Evolutionary conservation across 2,888 invertebrate genomes (phyloP).

Genomic region (Diarsia mendica): DNA sequence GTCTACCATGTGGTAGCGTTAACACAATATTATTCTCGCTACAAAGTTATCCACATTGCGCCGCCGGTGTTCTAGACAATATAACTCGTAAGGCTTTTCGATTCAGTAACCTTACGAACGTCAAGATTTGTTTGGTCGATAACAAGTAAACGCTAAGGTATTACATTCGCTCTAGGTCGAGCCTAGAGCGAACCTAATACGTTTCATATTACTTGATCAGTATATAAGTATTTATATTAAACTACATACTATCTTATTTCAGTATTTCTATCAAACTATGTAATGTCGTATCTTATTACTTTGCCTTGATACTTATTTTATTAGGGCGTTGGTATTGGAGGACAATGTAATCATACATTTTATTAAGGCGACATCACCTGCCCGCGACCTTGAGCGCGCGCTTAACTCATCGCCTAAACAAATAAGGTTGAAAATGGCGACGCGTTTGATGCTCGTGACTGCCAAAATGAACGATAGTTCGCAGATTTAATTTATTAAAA

Average conservation of each 20-base stretch:
- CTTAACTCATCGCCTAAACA: no score
- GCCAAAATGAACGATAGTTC: no score
- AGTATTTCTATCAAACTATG: background rate
- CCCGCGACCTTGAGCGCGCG: no score
- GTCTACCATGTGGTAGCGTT: slow-evolving; percentile 6
- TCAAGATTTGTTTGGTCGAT: slow-evolving; percentile 45
- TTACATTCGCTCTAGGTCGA: background rate
- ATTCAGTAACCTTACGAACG: slow-evolving; percentile 40
- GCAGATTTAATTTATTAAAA: no score
- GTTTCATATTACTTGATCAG: background rate
- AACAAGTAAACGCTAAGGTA: background rate
- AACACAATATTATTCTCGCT: slow-evolving; percentile 50
- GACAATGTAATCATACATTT: no score
- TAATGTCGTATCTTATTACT: background rate
- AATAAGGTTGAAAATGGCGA: no score
- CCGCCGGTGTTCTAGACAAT: slow-evolving; percentile 39
- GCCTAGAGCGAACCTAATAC: background rate
- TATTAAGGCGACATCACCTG: no score
- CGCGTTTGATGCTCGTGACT: no score
- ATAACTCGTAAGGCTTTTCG: slow-evolving; percentile 42
- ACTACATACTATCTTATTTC: no score
- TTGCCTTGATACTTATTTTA: background rate
- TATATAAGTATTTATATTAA: background rate
- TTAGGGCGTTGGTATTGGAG: background rate
- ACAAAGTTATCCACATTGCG: slow-evolving; percentile 53